phyloP scores from a whole-genome alignment of 1,140 invertebrate genomes.

The Hypothenemus hampei region DNA sequence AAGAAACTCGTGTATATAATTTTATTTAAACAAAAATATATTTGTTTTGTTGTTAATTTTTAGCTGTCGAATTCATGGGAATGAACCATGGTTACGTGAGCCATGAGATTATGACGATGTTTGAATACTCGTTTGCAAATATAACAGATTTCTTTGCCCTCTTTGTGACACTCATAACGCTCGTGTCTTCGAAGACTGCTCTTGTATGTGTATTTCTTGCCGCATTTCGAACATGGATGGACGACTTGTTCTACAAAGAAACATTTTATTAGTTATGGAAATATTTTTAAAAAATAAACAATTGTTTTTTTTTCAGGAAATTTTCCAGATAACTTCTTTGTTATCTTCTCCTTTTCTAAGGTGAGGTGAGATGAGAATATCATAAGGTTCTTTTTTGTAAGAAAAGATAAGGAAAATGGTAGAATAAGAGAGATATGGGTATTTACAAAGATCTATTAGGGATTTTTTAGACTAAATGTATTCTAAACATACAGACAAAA shows the following conservation, averaged over 20 bases:
- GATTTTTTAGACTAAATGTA: no score
- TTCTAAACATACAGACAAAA: no score
- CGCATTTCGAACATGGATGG: conserved; percentile 22
- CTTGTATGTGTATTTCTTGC: conserved; percentile 38
- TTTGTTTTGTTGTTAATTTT: no score
- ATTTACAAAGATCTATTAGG: no score
- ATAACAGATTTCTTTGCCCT: conserved; percentile 48
- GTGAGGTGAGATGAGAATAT: background rate
- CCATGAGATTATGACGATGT: conserved; percentile 32
- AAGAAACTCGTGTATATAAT: no score
- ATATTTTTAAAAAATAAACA: no score
- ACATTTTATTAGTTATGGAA: background rate
- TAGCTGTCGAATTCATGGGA: no score
- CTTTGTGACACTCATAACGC: conserved; percentile 52
- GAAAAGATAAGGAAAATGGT: no score
- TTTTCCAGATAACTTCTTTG: background rate
- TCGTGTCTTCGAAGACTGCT: conserved; percentile 46
- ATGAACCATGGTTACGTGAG: conserved; percentile 38
- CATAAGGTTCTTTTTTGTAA: background rate
- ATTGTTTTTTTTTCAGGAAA: no score
- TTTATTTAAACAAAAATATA: no score
- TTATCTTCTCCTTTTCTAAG: no score
- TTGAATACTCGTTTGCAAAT: conserved; percentile 38
- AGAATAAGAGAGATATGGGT: no score
- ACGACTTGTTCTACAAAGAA: background rate